Evolutionary conservation across 64 coral and sea anemone species (phyloP).

Genomic region (Actinia tenebrosa): DNA sequence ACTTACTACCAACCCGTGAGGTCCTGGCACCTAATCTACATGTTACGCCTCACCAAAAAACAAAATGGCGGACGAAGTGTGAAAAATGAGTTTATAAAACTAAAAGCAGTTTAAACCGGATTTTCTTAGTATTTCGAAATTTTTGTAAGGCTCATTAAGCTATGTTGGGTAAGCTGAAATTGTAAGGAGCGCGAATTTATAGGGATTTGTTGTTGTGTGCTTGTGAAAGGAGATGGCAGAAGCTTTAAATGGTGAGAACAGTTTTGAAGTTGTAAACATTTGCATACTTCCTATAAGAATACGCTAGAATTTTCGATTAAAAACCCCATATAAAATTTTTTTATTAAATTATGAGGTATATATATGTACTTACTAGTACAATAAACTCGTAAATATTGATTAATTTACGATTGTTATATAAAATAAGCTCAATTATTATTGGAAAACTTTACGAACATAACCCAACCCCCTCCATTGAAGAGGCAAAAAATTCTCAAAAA

Average conservation of each 20-base stretch:
- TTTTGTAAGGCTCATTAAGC: not conserved
- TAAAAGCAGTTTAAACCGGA: not conserved
- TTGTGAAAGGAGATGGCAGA: not conserved
- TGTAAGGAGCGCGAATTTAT: not conserved
- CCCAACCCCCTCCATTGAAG: no score
- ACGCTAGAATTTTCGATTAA: no score
- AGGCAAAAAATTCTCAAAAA: no score
- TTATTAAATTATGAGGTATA: no score
- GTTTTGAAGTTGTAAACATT: not conserved
- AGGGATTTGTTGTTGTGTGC: not conserved
- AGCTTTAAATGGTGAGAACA: not conserved
- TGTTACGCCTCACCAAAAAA: not conserved
- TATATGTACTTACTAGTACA: no score
- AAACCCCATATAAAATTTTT: no score
- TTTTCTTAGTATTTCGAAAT: not conserved
- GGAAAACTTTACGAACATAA: no score
- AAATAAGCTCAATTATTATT: no score
- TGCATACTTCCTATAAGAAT: no score
- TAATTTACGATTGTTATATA: no score
- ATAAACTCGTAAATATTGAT: no score
- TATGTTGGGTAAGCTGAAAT: not conserved
- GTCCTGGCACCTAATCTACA: not conserved
- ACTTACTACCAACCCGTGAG: not conserved
- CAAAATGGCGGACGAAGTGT: slow-evolving; percentile 8
- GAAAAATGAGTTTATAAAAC: not conserved